phyloP scores from a whole-genome alignment of 2,797 vertebrate genomes.

The Chromobotia macracanthus region DNA sequence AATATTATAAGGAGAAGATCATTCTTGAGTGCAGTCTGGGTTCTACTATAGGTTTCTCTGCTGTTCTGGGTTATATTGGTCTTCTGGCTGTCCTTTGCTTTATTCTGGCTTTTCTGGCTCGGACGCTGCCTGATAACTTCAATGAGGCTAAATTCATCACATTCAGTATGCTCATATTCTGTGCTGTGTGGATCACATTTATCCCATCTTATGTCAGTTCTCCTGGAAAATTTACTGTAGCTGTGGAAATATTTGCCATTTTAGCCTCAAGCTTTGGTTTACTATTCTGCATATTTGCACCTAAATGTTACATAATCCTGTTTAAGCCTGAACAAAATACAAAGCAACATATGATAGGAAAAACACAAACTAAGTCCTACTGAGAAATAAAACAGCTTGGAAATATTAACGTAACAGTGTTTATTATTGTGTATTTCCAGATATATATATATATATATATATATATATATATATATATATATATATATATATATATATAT shows the following conservation, averaged over 20 bases:
- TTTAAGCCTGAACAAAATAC: neutral
- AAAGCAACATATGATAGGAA: neutral
- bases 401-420: constrained; percentile 49
- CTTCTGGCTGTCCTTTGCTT: neutral
- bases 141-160: constrained; percentile 67
- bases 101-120: constrained; percentile 58
- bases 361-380: constrained; percentile 50
- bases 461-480: no score
- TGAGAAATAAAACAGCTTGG: constrained; percentile 58
- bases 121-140: constrained; percentile 63
- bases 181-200: constrained; percentile 64
- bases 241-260: constrained; percentile 65
- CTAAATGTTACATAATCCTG: neutral
- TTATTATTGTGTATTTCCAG: constrained; percentile 31
- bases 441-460: no score
- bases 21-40: constrained; percentile 63
- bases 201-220: constrained; percentile 65
- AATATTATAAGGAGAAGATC: constrained; percentile 64
- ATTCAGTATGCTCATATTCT: constrained; percentile 67
- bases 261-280: constrained; percentile 67
- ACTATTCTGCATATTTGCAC: constrained; percentile 29
- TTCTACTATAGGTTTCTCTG: neutral
- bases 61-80: neutral
- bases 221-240: constrained; percentile 62
- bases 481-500: no score